These are phyloP conservation scores for Hypocryptadius cinnamomeus DNA, from an alignment of 2,113 vertebrate species.

Conservation along the genomic window DNA sequence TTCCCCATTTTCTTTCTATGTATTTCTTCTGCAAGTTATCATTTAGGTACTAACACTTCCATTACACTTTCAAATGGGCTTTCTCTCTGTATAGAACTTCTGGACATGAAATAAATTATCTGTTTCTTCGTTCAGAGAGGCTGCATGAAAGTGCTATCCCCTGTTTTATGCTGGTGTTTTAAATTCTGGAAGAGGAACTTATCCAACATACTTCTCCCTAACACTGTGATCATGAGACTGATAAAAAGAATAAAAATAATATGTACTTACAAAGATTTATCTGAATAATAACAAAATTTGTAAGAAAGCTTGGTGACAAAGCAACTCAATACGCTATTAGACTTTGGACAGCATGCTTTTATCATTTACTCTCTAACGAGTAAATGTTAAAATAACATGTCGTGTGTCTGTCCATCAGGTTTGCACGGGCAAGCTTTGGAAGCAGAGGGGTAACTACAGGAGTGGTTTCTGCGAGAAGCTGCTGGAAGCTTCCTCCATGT, in stretches of 20 bases:
- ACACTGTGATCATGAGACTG: no score
- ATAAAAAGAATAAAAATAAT: not conserved
- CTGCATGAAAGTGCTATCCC: not conserved
- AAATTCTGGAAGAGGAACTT: not conserved
- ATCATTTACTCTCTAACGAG: not conserved
- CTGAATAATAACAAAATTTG: not conserved
- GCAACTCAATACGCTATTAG: not conserved
- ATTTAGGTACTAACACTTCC: not conserved
- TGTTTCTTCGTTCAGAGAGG: not conserved
- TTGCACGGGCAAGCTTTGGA: not conserved
- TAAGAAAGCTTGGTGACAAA: not conserved
- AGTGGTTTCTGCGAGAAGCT: not conserved
- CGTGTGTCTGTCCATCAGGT: fast-evolving
- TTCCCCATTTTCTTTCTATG: not conserved
- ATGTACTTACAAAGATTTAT: fast-evolving
- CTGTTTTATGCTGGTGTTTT: not conserved
- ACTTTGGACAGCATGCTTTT: not conserved
- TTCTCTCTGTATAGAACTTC: not conserved
- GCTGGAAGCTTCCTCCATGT: not conserved
- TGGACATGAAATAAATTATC: not conserved
- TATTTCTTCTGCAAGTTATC: slow-evolving; percentile 7
- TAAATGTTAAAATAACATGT: not conserved
- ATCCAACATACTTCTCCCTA: not conserved
- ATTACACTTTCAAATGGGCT: slow-evolving; percentile 36
- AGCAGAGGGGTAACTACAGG: fast-evolving